Base-by-base conservation (phyloP, 2,113 vertebrate species). In the Epinephelus fuscoguttatus region DNA sequence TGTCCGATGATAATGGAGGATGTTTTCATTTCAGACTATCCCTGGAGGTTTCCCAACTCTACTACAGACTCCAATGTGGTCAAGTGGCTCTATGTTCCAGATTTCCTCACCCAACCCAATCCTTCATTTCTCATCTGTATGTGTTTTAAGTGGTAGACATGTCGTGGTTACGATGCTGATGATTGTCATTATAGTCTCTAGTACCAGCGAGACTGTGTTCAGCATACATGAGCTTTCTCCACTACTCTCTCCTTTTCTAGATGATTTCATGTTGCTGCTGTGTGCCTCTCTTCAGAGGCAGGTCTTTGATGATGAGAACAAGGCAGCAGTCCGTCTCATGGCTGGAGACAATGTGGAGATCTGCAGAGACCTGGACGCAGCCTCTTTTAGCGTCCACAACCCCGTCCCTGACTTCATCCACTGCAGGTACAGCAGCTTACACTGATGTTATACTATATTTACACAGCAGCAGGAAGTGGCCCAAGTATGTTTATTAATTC, bases 321-420 rank as follows among this genome's bases (percentile, higher is more conserved):
- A 97, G 87, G 96, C 97, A 12, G 97, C 97, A 0, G 97, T 99
- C 3, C 94, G 97, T 23, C 94, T 99, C 82, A 96, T 97, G 94
- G 98, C 98, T 0, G 98, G 98, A 15, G 98, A 99, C 92, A 99
- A 99, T 11, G 97, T 98, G n/a, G 98, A 99, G 94, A 99, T 99
- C 83, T 99, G 98, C 85, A 96, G 98, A 95, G 98, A 97, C 88
- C 95, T 99, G 62, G 98, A 99, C 0, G 98, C 98, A 0, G 97
- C 97, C 23, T 96, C 97, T 6, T 99, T 99, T 87, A 99, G 97
- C 78, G 97, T 98, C 56, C 97, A 99, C 84, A 99, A 99, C 92
- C 98, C 98, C 0, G 98, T 99, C 11, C 98, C 98, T 0, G 98
- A 99, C 69, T 99, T 99, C 91, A 97, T 99, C 84, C 97, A 99